Base-by-base conservation (phyloP, 2,113 vertebrate species). In the Rhynchopsitta pachyrhyncha region DNA sequence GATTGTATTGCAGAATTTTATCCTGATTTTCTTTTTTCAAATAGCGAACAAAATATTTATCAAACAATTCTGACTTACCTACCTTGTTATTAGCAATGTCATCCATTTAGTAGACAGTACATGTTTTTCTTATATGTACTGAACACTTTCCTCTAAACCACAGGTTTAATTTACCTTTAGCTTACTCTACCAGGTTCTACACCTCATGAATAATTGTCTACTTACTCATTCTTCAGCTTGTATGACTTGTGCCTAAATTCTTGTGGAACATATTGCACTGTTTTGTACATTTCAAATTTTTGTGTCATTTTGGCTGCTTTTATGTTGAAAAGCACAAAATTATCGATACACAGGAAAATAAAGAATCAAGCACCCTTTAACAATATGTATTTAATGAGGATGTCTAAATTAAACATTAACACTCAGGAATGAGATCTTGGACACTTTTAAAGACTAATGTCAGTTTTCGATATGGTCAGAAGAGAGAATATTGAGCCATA, bases 251-350 rank as follows among this genome's bases (percentile, higher is more conserved):
- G 66, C 1, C 4, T 8, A 78, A 77, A 87, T 84, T 62, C 37
- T 4, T 9, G 0, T 33, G 6, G 57, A 50, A 14, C 3, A 7
- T 14, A 70, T 47, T 23, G 5, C 17, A 1, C 1, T 27, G 3
- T n/a, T 80, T 23, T 23, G 17, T 69, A 55, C 13, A 49, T 64
- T 64, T 71, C 2, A 46, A 13, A 7, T 46, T 27, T 71, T 64
- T 7, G 7, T 59, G 2, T 0, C 0, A 7, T 81, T 80, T 62
- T 78, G 1, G 24, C 10, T 10, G 10, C 6, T 11, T 68, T 11
- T 27, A 49, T 66, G 22, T 41, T 35, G 5, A 63, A 83, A 89
- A 53, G 18, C 3, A 1, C 6, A 53, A 59, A 75, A 53, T 52
- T 71, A 47, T 62, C 29, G 35, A 31, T 5, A 35, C 4, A 39